Percentiles rank a stretch among this genome's conserved stretches.
phyloP scores from a whole-genome alignment of 2,113 vertebrate species.

The Carassius gibelio region DNA sequence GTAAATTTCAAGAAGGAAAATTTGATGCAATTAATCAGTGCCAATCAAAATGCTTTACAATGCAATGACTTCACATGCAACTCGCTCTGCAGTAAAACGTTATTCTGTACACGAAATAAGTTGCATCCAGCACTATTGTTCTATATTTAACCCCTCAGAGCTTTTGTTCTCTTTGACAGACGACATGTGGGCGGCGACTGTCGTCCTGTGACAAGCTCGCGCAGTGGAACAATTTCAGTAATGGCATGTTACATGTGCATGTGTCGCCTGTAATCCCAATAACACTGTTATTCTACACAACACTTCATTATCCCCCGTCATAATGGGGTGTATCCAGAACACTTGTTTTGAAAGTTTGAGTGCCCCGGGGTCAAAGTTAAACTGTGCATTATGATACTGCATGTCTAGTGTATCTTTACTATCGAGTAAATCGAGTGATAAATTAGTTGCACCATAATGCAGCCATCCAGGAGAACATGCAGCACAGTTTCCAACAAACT shows the following conservation, averaged over 20 bases:
- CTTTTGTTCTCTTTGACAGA: slow-evolving; percentile 44
- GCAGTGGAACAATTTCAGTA: slow-evolving; percentile 30
- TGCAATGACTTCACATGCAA: background rate
- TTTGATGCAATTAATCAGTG: background rate
- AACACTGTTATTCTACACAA: background rate
- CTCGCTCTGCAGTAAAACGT: background rate
- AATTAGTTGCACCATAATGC: background rate
- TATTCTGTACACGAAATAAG: slow-evolving; percentile 4
- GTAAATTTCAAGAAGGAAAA: background rate
- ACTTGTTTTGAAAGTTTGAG: background rate
- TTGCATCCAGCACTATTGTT: slow-evolving; percentile 11
- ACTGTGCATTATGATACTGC: background rate
- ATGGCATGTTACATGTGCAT: slow-evolving; percentile 42
- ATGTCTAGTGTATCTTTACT: no score
- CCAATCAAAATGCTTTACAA: background rate
- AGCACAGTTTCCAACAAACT: background rate
- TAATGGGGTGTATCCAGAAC: background rate
- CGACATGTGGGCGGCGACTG: slow-evolving; percentile 47
- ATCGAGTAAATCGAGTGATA: background rate
- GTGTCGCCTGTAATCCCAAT: slow-evolving; percentile 15
- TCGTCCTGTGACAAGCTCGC: slow-evolving; percentile 27
- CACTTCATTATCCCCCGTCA: background rate
- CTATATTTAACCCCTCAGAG: slow-evolving; percentile 25
- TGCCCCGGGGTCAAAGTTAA: background rate
- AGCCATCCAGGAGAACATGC: background rate